A percentile compares a stretch with the other conserved stretches of the same genome.
Conservation (phyloP, 2,797 vertebrate genomes). For the Meda fulgida region DNA sequence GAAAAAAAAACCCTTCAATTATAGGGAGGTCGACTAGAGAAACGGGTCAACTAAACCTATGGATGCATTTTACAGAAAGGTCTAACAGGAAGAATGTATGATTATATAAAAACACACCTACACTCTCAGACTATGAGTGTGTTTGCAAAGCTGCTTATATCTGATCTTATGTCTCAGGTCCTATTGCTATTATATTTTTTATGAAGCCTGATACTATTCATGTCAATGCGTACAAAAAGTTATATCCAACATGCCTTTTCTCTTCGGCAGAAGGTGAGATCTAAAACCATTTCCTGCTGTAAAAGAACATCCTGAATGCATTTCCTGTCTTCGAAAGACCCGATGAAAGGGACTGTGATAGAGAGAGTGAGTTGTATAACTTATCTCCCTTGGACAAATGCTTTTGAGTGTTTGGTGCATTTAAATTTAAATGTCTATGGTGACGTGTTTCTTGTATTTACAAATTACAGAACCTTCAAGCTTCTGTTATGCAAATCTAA, state of each 20-base stretch:
- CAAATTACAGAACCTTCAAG: neutral
- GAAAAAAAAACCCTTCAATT: too few species aligned
- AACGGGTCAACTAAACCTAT: neutral
- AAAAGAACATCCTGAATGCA: slow-evolving; percentile 11
- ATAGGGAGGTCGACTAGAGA: neutral
- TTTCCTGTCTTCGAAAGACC: slow-evolving; percentile 42
- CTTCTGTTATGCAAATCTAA: slow-evolving; percentile 13
- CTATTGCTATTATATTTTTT: neutral
- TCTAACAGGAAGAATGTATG: neutral
- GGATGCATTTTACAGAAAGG: neutral
- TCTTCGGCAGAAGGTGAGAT: neutral
- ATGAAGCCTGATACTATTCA: neutral
- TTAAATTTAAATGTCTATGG: neutral
- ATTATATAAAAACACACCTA: neutral
- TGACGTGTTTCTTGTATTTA: neutral
- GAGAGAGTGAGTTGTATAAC: neutral
- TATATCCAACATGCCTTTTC: neutral
- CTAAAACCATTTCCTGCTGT: slow-evolving; percentile 18
- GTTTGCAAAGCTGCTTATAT: neutral
- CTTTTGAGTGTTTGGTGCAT: neutral
- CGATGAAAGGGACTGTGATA: slow-evolving; percentile 2
- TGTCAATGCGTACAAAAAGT: neutral
- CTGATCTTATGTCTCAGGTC: neutral
- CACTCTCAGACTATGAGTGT: neutral
- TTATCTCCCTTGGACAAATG: neutral